Evolutionary conservation across 2,888 invertebrate genomes (phyloP), one percentile per base, ranked within the genome.

Genomic region (Sminthurinus aureus): DNA sequence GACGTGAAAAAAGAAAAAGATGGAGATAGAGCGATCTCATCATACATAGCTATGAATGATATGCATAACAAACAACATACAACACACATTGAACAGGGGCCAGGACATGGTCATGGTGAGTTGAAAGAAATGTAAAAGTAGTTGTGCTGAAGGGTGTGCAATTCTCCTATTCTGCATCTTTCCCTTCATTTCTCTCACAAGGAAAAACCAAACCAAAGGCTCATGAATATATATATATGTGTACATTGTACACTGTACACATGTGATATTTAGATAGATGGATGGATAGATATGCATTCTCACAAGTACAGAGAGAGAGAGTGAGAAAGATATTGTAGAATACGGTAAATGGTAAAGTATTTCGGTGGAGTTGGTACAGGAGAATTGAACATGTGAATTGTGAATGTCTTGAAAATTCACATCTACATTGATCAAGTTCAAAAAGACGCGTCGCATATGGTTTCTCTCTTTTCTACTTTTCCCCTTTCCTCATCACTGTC

Each of bases 391-490:
- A 13, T 38, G 75, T 50, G 75, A 79, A 79, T 69, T 38, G 75
- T 50, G 75, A 79, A 79, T 69, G 71, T 69, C 79, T 79, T 69
- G 50, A 71, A 79, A 79, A 79, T 79, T 79, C 79, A 69, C 79
- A 79, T 79, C 79, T 79, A 79, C 79, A 79, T 79, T 79, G 79
- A 79, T 79, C 79, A 79, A 79, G 79, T 79, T 79, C 79, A 79
- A 79, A 22, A n/a, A 79, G 67, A 79, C 24, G 79, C 74, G 74
- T 81, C 81, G 58, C 81, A 81, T 81, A 73, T 74, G 73, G 67
- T 82, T 82, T 75, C 75, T 50, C 26, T 66, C 64, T 64, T 20
- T 76, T 26, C 64, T 66, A n/a, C 74, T 74, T 50, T 24, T 67
- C 15, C 9, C 69, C 38, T 79, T 69, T 50, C 77, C 58, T 77